These are phyloP conservation scores for Pristionchus exspectatus DNA, from an alignment of 2,888 invertebrate species.

Conservation along the genomic window DNA sequence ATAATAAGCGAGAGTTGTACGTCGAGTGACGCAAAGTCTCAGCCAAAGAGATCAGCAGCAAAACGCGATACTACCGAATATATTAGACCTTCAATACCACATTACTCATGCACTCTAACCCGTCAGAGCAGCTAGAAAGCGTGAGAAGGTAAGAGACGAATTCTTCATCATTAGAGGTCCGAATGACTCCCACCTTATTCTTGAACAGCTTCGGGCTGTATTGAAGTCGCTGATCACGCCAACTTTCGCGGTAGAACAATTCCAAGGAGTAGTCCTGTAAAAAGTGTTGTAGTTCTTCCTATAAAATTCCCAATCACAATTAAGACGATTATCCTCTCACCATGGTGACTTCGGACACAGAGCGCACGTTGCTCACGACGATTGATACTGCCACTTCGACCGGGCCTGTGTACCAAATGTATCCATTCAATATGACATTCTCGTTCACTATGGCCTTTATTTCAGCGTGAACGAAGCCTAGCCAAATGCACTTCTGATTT, in stretches of 20 bases:
- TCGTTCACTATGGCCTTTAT: too few relatives aligned
- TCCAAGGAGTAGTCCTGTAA: slow-evolving; percentile 75
- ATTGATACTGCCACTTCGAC: slow-evolving; percentile 73
- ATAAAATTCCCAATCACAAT: background rate
- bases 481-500: too few relatives aligned
- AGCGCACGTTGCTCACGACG: slow-evolving; percentile 76
- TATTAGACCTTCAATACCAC: too few relatives aligned
- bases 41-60: background rate
- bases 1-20: background rate
- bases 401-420: too few relatives aligned
- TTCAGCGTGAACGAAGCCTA: too few relatives aligned
- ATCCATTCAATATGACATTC: too few relatives aligned
- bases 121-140: too few relatives aligned
- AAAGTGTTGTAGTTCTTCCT: too few relatives aligned
- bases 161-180: too few relatives aligned
- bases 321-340: slow-evolving; percentile 56
- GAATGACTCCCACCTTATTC: slow-evolving; percentile 63
- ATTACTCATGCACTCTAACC: too few relatives aligned
- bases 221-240: slow-evolving; percentile 72
- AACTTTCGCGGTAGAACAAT: slow-evolving; percentile 76
- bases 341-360: slow-evolving; percentile 78
- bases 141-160: too few relatives aligned
- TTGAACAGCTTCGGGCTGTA: slow-evolving; percentile 71
- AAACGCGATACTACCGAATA: background rate
- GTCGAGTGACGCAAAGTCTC: background rate